Conservation (phyloP, 2,113 vertebrate species). For the Eptatretus burgeri region DNA sequence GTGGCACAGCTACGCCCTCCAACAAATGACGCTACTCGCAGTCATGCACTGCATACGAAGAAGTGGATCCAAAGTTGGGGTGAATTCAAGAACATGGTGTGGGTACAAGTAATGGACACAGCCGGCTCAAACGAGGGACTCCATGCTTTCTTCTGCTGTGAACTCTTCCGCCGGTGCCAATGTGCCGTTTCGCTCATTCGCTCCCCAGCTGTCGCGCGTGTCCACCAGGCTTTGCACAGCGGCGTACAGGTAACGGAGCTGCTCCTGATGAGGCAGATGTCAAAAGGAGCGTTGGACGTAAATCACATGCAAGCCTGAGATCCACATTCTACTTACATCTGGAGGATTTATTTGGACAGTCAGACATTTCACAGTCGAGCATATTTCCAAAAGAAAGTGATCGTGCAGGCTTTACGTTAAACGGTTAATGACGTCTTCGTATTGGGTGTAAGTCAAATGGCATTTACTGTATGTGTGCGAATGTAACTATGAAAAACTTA, state of each 20-base stretch:
- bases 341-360: neutral
- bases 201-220: conserved; percentile 43
- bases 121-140: conserved; percentile 43
- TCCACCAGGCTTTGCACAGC: conserved; percentile 65
- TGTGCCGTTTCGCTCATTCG: conserved; percentile 44
- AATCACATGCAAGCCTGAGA: neutral
- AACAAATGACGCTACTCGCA: too few species aligned
- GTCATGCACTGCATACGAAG: too few species aligned
- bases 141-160: conserved; percentile 61
- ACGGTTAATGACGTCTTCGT: neutral
- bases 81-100: too few species aligned
- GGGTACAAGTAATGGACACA: too few species aligned
- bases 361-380: neutral
- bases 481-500: too few species aligned
- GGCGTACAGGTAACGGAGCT: conserved; percentile 77
- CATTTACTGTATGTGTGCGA: too few species aligned
- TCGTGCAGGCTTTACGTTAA: neutral
- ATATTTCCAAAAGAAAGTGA: neutral
- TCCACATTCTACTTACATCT: neutral
- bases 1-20: too few species aligned
- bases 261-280: conserved; percentile 26
- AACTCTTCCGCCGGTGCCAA: conserved; percentile 41
- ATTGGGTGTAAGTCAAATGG: too few species aligned
- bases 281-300: neutral
- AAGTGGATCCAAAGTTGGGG: too few species aligned